A percentile compares a stretch with the other conserved stretches of the same genome.
These are phyloP conservation scores for Bombycilla garrulus DNA, from an alignment of 2,113 vertebrate genomes.

Conservation along the genomic window DNA sequence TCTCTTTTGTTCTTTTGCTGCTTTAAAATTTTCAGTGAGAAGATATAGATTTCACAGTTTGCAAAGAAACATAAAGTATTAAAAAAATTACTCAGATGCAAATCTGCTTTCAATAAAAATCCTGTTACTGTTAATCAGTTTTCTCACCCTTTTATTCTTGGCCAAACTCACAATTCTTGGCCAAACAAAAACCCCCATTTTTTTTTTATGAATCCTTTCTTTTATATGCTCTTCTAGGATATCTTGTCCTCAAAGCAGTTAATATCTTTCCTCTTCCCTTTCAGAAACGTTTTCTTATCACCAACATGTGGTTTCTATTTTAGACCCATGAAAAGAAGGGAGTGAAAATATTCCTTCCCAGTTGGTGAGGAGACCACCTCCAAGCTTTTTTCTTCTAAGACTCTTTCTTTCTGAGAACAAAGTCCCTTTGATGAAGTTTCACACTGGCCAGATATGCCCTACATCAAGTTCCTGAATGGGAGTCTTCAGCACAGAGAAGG, in stretches of 20 bases:
- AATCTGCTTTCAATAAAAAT: neutral
- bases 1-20: neutral
- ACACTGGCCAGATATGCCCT: neutral
- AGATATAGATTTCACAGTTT: neutral
- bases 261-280: neutral
- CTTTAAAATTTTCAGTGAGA: neutral
- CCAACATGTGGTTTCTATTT: neutral
- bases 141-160: neutral
- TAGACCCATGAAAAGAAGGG: neutral
- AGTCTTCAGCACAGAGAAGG: neutral
- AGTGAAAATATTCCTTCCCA: neutral
- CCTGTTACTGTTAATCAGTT: neutral
- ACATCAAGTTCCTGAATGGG: neutral
- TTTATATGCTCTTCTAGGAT: neutral
- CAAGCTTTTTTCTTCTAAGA: neutral
- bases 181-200: accelerated
- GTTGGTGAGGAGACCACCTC: neutral
- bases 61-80: neutral
- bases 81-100: neutral
- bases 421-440: slow-evolving; percentile 22
- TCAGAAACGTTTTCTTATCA: neutral
- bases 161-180: neutral
- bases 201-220: neutral
- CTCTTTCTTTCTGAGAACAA: neutral
- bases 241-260: neutral